A percentile compares a stretch with the other conserved stretches of the same genome.
These are phyloP conservation scores for Tenodera sinensis DNA, from an alignment of 2,888 invertebrate genomes.

Conservation along the genomic window DNA sequence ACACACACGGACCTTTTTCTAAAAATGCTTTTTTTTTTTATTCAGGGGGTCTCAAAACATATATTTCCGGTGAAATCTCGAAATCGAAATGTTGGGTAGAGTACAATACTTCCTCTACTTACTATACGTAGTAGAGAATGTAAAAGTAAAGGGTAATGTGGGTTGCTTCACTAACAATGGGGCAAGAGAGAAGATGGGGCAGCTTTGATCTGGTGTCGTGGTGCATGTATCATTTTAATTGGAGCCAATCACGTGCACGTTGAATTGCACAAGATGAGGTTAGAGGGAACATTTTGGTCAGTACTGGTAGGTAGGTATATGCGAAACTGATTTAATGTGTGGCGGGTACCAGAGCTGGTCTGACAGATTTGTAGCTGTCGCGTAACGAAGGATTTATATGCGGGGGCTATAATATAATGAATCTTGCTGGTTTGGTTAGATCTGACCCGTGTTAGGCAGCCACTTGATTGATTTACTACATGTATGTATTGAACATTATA, in stretches of 20 bases:
- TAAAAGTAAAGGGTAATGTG: no score
- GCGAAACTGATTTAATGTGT: background rate
- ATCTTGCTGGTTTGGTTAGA: conserved; percentile 21
- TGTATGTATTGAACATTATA: conserved; percentile 13
- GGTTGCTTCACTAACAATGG: no score
- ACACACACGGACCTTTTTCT: no score
- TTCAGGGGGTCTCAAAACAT: no score
- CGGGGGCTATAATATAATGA: conserved; percentile 14
- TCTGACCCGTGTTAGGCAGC: conserved; percentile 17
- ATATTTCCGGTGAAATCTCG: no score
- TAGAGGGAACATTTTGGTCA: background rate
- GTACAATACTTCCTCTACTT: no score
- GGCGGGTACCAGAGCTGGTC: background rate
- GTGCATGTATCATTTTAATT: background rate
- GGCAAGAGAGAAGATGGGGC: no score
- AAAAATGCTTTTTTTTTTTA: no score
- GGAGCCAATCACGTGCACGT: background rate
- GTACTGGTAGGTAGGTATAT: background rate
- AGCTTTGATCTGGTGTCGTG: no score
- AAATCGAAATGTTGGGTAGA: no score
- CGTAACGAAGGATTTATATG: background rate
- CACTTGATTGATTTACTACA: conserved; percentile 23
- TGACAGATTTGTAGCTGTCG: conserved; percentile 17
- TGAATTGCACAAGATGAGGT: background rate
- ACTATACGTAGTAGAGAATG: no score